Evolutionary conservation across 2,113 vertebrate genomes (phyloP), one percentile per base, ranked within the genome.

Genomic region (Actinemys pallida): DNA sequence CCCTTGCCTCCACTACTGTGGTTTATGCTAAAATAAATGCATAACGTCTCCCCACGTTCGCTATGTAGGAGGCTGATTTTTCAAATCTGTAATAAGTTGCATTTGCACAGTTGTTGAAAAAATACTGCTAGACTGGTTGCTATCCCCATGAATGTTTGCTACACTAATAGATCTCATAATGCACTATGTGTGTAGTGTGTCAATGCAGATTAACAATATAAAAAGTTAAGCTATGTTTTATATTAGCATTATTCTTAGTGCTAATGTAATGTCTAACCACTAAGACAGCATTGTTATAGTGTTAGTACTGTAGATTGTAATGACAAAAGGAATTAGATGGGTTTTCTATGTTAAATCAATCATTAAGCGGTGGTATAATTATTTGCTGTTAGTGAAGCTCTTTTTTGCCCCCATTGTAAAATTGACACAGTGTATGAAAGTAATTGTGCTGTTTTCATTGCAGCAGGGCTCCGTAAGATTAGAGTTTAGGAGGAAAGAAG

Each of bases 341-440:
- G 89, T 96, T 98, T 98, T 98, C 98, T 98, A 93, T 97, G 97
- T 98, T 98, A 98, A 98, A 98, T 98, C 98, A 98, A 95, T 98
- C 98, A 98, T 98, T 98, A 98, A 98, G 97, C 93, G 86, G 96
- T 98, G 96, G 93, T 97, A 98, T 98, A 98, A 98, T 98, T 98
- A 98, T 98, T 98, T 98, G 97, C 95, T 97, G 95, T 98, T 98
- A 97, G 96, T 95, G 98, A 98, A 86, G 35, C 90, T 97, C 97
- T 96, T 98, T 98, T 98, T 96, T 86, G 17, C 91, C 85, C 47
- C 95, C 94, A 88, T 97, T 97, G 96, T 97, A 98, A 98, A 98
- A 98, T 93, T 98, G 97, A 97, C 95, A 97, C 95, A 98, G 96
- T 97, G 90, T 98, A 97, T 80, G 2, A 97, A 98, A 91, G 88